A percentile compares a stretch with the other conserved stretches of the same genome.
Evolutionary conservation across 1,140 invertebrate genomes (phyloP).

Genomic region (Drosophila takahashii): DNA sequence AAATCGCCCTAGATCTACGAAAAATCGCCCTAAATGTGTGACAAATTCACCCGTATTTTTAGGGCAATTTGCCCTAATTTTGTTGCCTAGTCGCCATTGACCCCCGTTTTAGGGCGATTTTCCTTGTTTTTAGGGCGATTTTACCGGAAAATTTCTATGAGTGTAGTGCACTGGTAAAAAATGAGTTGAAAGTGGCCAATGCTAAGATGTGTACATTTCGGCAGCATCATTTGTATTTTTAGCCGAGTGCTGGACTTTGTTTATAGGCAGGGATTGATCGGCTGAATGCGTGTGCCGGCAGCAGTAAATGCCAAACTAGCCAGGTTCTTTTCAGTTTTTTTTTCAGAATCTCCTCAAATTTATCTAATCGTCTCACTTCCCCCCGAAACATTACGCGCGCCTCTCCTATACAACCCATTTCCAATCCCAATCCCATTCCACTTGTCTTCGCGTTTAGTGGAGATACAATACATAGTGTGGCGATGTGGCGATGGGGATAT

Average conservation of each 20-base stretch:
- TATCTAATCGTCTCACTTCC: slow-evolving; percentile 49
- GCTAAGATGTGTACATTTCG: slow-evolving; percentile 29
- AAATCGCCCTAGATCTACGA: no score
- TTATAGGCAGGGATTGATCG: slow-evolving; percentile 24
- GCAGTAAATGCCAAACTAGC: slow-evolving; percentile 60
- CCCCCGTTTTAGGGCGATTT: no score
- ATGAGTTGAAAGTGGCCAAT: slow-evolving; percentile 35
- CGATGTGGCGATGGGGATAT: slow-evolving; percentile 39
- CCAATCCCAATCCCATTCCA: slow-evolving; percentile 3
- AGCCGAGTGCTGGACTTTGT: slow-evolving; percentile 26
- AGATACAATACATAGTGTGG: neutral
- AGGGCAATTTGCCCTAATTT: no score
- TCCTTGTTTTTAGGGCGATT: no score
- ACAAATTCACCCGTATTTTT: no score
- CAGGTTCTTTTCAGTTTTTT: slow-evolving; percentile 48
- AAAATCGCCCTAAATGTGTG: no score
- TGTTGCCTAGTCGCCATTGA: no score
- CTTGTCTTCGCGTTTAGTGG: slow-evolving; percentile 11
- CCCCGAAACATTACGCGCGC: no score
- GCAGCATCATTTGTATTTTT: slow-evolving; percentile 31
- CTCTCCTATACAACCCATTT: no score
- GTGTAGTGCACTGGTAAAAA: slow-evolving; percentile 7
- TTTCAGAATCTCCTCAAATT: slow-evolving; percentile 49
- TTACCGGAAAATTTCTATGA: no score
- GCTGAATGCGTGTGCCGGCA: slow-evolving; percentile 9